These are phyloP conservation scores for Ischnura elegans DNA, from an alignment of 2,888 invertebrate genomes.

Conservation along the genomic window DNA sequence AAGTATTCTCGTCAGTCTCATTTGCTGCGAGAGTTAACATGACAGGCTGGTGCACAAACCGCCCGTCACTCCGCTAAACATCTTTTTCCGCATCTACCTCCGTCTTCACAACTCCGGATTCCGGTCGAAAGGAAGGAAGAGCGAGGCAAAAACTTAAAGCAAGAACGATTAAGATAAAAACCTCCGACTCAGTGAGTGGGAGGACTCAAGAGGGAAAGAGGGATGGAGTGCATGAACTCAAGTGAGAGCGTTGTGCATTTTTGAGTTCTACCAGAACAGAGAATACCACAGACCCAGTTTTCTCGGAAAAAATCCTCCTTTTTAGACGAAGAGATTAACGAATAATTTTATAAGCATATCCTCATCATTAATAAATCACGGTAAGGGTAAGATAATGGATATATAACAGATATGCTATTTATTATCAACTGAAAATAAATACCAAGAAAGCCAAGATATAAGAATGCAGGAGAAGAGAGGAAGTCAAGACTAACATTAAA, in stretches of 20 bases:
- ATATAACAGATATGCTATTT: too few relatives aligned
- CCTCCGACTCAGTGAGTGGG: constrained; percentile 21
- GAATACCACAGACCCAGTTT: too few relatives aligned
- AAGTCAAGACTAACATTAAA: too few relatives aligned
- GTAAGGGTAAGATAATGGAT: too few relatives aligned
- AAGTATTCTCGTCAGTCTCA: neutral
- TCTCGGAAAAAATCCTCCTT: too few relatives aligned
- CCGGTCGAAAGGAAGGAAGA: constrained; percentile 15
- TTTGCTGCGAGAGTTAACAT: neutral
- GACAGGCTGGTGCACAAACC: constrained; percentile 1
- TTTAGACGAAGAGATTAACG: too few relatives aligned
- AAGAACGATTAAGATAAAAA: constrained; percentile 55
- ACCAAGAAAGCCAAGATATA: too few relatives aligned
- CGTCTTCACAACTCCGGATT: neutral
- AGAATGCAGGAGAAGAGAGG: too few relatives aligned
- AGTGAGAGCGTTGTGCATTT: neutral
- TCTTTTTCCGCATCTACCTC: neutral
- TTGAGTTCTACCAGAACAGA: neutral
- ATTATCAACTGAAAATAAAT: too few relatives aligned
- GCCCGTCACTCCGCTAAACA: neutral
- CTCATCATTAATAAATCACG: too few relatives aligned
- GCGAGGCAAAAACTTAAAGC: neutral
- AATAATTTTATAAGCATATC: too few relatives aligned
- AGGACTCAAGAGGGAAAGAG: neutral
- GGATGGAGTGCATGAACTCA: neutral